These are phyloP conservation scores for Hypsopygia costalis DNA, from an alignment of 2,888 invertebrate genomes.

Conservation along the genomic window DNA sequence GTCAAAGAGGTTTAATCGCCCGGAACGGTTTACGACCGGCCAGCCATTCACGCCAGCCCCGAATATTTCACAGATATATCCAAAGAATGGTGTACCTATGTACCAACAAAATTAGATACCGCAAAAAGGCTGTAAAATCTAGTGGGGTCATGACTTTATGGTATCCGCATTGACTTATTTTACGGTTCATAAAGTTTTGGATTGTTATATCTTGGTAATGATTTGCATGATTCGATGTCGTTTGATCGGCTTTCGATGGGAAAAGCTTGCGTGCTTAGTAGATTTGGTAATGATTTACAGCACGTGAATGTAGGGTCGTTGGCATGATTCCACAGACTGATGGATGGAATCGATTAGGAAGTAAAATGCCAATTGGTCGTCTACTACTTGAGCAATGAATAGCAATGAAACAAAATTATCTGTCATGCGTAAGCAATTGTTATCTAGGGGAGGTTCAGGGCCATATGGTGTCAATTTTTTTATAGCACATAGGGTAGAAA, in stretches of 20 bases:
- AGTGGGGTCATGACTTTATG: slow-evolving; percentile 29
- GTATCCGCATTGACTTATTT: slow-evolving; percentile 34
- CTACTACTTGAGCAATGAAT: too few relatives aligned
- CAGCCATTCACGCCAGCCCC: slow-evolving; percentile 32
- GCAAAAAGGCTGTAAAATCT: slow-evolving; percentile 26
- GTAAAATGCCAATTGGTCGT: too few relatives aligned
- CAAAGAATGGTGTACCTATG: slow-evolving; percentile 23
- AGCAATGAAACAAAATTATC: too few relatives aligned
- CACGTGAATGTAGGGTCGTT: background rate
- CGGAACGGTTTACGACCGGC: slow-evolving; percentile 55
- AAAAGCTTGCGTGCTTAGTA: background rate
- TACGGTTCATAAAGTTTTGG: slow-evolving; percentile 43
- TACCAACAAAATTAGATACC: slow-evolving; percentile 37
- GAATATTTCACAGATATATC: slow-evolving; percentile 29
- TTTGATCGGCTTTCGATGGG: background rate
- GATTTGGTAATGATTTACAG: background rate
- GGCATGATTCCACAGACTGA: background rate
- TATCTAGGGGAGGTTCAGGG: too few relatives aligned
- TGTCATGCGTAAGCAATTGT: too few relatives aligned
- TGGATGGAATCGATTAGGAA: background rate
- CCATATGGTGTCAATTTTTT: too few relatives aligned
- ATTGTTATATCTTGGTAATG: slow-evolving; percentile 25
- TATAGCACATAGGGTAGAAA: too few relatives aligned
- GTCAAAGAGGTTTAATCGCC: slow-evolving; percentile 56
- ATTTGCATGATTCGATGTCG: background rate